phyloP scores from a whole-genome alignment of 2,888 invertebrate genomes.

The Eremobia ochroleuca region DNA sequence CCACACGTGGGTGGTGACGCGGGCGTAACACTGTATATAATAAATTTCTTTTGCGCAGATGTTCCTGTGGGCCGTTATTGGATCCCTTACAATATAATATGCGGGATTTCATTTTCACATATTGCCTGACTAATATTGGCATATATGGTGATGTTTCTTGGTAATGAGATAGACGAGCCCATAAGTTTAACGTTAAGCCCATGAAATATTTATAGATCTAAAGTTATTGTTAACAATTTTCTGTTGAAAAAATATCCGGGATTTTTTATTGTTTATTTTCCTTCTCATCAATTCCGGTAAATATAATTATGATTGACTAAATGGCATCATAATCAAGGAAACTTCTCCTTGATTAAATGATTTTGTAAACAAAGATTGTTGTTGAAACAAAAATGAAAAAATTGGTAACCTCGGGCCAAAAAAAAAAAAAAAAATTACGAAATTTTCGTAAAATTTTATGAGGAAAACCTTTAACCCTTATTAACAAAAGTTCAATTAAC shows the following conservation, averaged over 20 bases:
- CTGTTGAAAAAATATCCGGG: background rate
- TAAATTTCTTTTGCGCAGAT: constrained; percentile 86
- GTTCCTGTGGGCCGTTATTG: constrained; percentile 83
- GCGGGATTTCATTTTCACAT: constrained; percentile 85
- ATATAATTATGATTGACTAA: constrained; percentile 41
- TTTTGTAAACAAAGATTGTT: constrained; percentile 46
- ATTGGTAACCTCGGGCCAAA: background rate
- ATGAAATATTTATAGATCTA: constrained; percentile 30
- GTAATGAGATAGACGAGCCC: constrained; percentile 56
- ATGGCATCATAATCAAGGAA: constrained; percentile 48
- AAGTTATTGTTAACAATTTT: constrained; percentile 2
- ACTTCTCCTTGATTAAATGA: constrained; percentile 24
- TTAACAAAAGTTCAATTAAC: constrained; percentile 45
- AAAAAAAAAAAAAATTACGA: constrained; percentile 18
- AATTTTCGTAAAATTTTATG: constrained; percentile 40
- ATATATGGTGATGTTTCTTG: constrained; percentile 65
- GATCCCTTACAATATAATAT: constrained; percentile 86
- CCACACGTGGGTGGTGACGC: constrained; percentile 48
- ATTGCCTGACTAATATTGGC: constrained; percentile 76
- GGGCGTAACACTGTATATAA: constrained; percentile 67
- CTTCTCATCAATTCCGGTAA: constrained; percentile 21
- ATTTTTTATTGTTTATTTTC: constrained; percentile 26
- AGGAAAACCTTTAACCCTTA: constrained; percentile 45
- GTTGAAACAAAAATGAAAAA: constrained; percentile 32
- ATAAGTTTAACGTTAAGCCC: constrained; percentile 25